Evolutionary conservation across 2,113 vertebrate genomes (phyloP).

Genomic region (Mixornis gularis): DNA sequence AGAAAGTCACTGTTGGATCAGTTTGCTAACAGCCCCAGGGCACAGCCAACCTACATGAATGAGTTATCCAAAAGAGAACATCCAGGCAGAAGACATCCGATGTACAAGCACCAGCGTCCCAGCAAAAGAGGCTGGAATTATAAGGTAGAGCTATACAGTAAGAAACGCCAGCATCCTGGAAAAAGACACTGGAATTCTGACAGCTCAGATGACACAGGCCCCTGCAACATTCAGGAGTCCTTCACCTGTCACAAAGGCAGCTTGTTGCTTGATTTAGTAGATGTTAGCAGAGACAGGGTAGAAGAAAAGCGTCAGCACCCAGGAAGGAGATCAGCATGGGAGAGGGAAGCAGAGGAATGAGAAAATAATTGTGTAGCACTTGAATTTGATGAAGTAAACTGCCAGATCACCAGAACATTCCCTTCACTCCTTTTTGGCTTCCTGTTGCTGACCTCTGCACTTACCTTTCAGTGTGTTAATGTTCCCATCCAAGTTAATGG

Average conservation of each 20-base stretch:
- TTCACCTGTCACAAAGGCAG: conserved; percentile 74
- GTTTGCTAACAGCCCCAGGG: conserved; percentile 51
- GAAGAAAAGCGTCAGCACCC: conserved; percentile 87
- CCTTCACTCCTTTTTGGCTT: background rate
- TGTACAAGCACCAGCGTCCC: conserved; percentile 76
- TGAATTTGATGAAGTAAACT: background rate
- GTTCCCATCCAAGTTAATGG: background rate
- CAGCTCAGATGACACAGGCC: conserved; percentile 64
- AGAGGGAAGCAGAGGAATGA: conserved; percentile 74
- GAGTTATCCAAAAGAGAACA: conserved; percentile 82
- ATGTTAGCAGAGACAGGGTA: conserved; percentile 64
- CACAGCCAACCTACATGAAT: conserved; percentile 35
- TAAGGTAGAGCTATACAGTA: conserved; percentile 53
- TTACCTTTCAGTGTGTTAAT: background rate
- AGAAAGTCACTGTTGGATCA: conserved; percentile 65
- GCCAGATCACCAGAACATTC: background rate
- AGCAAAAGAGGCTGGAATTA: conserved; percentile 67
- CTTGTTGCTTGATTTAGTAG: conserved; percentile 78
- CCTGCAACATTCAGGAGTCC: conserved; percentile 71
- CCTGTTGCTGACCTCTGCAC: conserved; percentile 5
- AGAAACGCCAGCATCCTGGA: conserved; percentile 84
- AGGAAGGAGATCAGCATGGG: conserved; percentile 74
- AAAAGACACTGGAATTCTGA: conserved; percentile 75
- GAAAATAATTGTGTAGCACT: background rate
- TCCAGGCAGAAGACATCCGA: conserved; percentile 76